These are phyloP conservation scores for Ornithoptera priamus DNA, from an alignment of 2,888 invertebrate species.

Conservation along the genomic window DNA sequence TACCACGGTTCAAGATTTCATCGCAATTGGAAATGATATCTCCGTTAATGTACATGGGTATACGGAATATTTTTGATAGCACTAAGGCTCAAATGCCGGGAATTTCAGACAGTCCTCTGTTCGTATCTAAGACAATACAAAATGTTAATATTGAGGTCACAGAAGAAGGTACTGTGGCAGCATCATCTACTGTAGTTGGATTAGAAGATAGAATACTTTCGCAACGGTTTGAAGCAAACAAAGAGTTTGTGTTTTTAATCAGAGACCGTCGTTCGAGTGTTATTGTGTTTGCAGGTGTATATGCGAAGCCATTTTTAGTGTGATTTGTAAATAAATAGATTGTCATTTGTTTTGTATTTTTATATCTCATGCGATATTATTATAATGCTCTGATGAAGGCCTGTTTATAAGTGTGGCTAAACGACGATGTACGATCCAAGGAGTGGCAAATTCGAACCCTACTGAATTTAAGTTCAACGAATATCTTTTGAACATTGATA, in stretches of 20 bases:
- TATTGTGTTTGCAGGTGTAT: conserved; percentile 82
- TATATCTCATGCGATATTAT: too few species aligned
- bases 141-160: conserved; percentile 86
- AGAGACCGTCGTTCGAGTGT: conserved; percentile 80
- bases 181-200: conserved; percentile 79
- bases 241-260: conserved; percentile 84
- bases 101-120: conserved; percentile 78
- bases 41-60: conserved; percentile 79
- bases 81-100: conserved; percentile 80
- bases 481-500: too few species aligned
- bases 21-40: conserved; percentile 71
- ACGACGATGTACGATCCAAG: too few species aligned
- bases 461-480: too few species aligned
- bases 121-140: conserved; percentile 82
- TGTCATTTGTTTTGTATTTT: conserved; percentile 29
- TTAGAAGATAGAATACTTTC: conserved; percentile 67
- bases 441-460: too few species aligned
- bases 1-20: conserved; percentile 81
- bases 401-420: too few species aligned
- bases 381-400: too few species aligned
- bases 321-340: conserved; percentile 36
- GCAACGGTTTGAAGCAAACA: conserved; percentile 82
- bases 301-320: conserved; percentile 54
- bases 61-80: conserved; percentile 82
- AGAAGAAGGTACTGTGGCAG: conserved; percentile 87